Evolutionary conservation across 2,113 vertebrate genomes (phyloP), one percentile per base, ranked within the genome.

Genomic region (Xenus cinereus): DNA sequence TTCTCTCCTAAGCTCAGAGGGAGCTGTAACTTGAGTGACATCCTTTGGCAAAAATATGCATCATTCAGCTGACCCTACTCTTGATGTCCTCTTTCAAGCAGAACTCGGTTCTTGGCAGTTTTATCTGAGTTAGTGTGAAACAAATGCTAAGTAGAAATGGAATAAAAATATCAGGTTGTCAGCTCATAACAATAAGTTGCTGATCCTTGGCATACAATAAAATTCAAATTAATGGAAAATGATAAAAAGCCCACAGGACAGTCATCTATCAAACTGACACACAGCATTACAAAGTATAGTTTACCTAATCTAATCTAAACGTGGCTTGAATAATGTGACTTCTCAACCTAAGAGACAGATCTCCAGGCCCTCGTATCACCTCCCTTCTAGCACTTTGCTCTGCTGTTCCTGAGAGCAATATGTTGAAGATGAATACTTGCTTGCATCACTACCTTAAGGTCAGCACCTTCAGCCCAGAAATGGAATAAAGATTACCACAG

Each of bases 401-500:
- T 72, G 39, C 57, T 95, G 0, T 39, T 84, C 39, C 60, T 80
- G 30, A 60, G 24, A 91, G 50, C 27, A 87, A 30, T 33, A 41
- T 2, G 17, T 30, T 71, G 67, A 64, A 84, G 57, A 93, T 45
- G 59, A 80, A 59, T 66, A 43, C 22, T 68, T 82, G 26, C 73
- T 94, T 89, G 59, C 41, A 68, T 62, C 33, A 37, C n/a, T 78
- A 32, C 67, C 45, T 92, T 91, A 91, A 39, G 51, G 91, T 95
- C 95, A 96, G 90, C 67, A 91, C 79, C 87, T 83, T 95, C 94
- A 96, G 64, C 68, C 88, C 59, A 92, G 94, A 96, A 98, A 96
- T 91, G 91, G 89, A 96, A 79, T 74, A 86, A 90, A 96, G 92
- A 97, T 96, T 94, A 96, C 89, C 86, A 92, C 26, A 45, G 81